Evolutionary conservation across 1,140 invertebrate genomes (phyloP).

Genomic region (Melipona quadrifasciata): DNA sequence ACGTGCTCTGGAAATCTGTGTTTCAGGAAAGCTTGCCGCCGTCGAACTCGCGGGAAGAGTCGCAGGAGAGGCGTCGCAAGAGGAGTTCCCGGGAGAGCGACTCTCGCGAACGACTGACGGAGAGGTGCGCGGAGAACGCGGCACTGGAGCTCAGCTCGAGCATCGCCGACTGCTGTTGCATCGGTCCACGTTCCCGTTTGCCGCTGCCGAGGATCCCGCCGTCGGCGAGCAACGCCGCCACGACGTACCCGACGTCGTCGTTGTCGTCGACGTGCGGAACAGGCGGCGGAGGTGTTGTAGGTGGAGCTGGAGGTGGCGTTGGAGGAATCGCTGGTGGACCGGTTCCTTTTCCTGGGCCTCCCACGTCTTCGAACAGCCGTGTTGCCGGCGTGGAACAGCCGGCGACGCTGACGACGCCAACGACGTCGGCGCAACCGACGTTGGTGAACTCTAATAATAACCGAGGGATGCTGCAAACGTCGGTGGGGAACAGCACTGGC

Average conservation of each 20-base stretch:
- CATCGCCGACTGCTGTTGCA: constrained; percentile 77
- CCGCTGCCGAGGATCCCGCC: constrained; percentile 70
- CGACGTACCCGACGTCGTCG: constrained; percentile 7
- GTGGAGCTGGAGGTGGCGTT: constrained; percentile 46
- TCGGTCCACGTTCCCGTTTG: constrained; percentile 74
- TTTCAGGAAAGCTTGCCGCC: constrained; percentile 73
- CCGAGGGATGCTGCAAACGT: constrained; percentile 74
- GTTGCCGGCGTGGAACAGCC: constrained; percentile 50
- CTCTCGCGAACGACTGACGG: constrained; percentile 70
- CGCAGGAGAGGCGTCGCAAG: constrained; percentile 67
- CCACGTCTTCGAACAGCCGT: constrained; percentile 53
- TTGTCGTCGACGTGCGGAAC: constrained; percentile 34
- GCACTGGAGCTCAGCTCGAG: constrained; percentile 68
- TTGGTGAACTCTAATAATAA: constrained; percentile 79
- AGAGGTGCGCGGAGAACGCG: constrained; percentile 61
- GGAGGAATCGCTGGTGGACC: constrained; percentile 45
- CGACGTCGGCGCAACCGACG: constrained; percentile 64
- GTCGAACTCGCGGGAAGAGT: constrained; percentile 67
- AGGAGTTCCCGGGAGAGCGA: constrained; percentile 70
- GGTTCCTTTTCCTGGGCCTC: constrained; percentile 59
- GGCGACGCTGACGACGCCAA: constrained; percentile 57
- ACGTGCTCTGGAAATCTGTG: not conserved
- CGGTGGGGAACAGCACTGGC: constrained; percentile 65
- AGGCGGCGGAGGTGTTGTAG: constrained; percentile 31
- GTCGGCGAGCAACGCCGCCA: constrained; percentile 19